Conservation (phyloP, 2,888 invertebrate species). For the Acanthosepion pharaonis region DNA sequence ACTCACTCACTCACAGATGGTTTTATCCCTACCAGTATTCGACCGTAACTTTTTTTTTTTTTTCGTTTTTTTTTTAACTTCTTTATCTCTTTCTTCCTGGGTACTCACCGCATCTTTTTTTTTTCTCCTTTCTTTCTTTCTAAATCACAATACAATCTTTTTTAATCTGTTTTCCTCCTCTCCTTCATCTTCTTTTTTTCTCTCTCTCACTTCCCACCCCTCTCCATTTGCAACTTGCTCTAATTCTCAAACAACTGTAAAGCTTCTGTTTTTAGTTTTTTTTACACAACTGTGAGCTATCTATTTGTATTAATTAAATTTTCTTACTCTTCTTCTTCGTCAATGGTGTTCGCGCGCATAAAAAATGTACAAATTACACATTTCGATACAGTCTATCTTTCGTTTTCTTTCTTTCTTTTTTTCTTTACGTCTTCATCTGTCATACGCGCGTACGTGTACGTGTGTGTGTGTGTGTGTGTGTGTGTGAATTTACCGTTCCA, state of each 20-base stretch:
- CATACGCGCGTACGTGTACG: fast-evolving
- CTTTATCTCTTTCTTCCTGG: background rate
- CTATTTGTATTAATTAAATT: background rate
- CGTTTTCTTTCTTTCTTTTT: background rate
- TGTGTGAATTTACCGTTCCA: background rate
- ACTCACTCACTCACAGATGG: background rate
- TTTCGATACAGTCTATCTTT: background rate
- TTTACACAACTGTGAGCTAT: background rate
- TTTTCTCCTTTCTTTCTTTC: background rate
- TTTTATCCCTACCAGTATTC: background rate
- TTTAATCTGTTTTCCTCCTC: background rate
- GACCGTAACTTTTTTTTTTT: background rate
- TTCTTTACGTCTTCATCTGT: background rate
- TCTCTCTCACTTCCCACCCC: background rate
- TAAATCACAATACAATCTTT: background rate
- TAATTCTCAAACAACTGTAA: background rate
- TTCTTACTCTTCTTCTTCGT: background rate
- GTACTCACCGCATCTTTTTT: background rate
- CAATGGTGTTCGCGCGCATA: background rate
- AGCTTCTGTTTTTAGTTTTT: background rate
- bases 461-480: background rate
- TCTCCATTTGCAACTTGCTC: background rate
- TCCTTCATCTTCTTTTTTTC: background rate
- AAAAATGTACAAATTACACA: background rate
- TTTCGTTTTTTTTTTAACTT: background rate